Percentiles rank a stretch among this genome's conserved stretches.
Evolutionary conservation across 2,113 vertebrate species (phyloP).

Genomic region (Sterna hirundo): DNA sequence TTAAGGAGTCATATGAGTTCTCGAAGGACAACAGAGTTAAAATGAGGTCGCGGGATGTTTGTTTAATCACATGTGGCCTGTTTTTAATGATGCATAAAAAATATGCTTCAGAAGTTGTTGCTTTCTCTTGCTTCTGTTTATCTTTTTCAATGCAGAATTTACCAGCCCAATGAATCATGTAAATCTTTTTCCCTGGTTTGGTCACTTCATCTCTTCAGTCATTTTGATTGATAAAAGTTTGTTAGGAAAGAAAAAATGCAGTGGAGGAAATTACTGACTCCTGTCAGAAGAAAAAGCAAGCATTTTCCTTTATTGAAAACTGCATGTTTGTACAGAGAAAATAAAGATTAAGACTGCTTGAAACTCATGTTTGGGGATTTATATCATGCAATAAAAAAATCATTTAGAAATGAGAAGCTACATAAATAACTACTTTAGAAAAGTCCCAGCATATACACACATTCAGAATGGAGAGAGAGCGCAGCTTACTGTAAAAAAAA

Average conservation of each 20-base stretch:
- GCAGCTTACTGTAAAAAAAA: background rate
- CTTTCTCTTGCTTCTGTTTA: background rate
- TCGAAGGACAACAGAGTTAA: background rate
- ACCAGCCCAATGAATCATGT: background rate
- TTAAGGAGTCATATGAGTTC: background rate
- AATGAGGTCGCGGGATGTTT: background rate
- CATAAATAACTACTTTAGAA: background rate
- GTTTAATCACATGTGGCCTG: background rate
- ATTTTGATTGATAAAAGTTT: background rate
- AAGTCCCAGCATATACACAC: background rate
- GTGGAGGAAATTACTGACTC: background rate
- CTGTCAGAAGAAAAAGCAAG: background rate
- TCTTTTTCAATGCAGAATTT: background rate
- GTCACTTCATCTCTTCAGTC: background rate
- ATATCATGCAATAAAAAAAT: background rate
- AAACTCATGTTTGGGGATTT: background rate
- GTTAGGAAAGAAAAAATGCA: background rate
- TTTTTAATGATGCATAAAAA: background rate
- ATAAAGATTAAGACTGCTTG: background rate
- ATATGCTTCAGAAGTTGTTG: background rate
- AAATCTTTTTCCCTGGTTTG: background rate
- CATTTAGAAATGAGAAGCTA: background rate
- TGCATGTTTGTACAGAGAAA: background rate
- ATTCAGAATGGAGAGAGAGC: background rate
- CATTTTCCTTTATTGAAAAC: background rate